Evolutionary conservation across 2,113 vertebrate genomes (phyloP), one percentile per base, ranked within the genome.

Genomic region (Tetraodon nigroviridis): DNA sequence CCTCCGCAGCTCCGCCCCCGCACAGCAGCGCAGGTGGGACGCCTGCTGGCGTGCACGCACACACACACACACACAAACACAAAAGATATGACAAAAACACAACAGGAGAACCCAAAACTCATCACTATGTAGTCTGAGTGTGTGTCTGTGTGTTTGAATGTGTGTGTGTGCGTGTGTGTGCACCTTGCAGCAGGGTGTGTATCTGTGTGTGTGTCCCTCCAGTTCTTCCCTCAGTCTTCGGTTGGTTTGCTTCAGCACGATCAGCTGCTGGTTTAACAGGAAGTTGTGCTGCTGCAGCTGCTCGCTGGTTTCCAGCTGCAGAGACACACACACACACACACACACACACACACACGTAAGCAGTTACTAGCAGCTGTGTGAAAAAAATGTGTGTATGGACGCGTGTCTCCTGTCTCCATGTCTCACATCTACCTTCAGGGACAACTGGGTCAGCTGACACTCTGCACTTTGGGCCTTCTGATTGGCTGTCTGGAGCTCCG

Each of bases 181-280:
- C 3, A 37, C 32, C 32, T 37, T 37, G 24, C 47, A 54, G 44
- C 1, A 2, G 29, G 90, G 69, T 84, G 87, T 59, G 89, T 82
- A 69, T 91, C 89, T 71, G 24, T 27, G 24, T 27, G 24, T 27
- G 24, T 27, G 24, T 89, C 84, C 85, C 90, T 73, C 71, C 91
- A 80, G 69, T 10, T 77, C 79, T 0, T 68, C 24, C 0, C 3
- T 70, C 71, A 88, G 93, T 20, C 93, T 70, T 83, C 92, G 89
- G 47, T 98, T 98, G 66, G 96, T 91, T 80, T 98, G 93, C 11
- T 92, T 92, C 3, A 98, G 92, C 47, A 99, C 90, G 63, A 99
- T 66, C 40, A 98, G 91, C 32, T 97, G 97, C 78, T 94, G 92
- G 89, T 97, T 96, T 79, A 98, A 67, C 76, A 97, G 91, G 81